Conservation (phyloP, 2,113 vertebrate species). For the Amia ocellicauda region DNA sequence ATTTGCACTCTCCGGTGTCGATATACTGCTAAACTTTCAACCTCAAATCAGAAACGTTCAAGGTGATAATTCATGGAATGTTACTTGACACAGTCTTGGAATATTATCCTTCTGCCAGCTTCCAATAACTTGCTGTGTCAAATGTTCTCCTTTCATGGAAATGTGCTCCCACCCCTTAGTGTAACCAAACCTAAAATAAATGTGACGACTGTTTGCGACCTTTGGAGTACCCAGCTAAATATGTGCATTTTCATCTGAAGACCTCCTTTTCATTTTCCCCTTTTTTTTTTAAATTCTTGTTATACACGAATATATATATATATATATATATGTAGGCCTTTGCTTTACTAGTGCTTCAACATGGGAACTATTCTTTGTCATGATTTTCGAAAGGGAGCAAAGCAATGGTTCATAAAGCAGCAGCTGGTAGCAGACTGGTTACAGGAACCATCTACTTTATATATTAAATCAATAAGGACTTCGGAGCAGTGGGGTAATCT, state of each 20-base stretch:
- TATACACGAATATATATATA: no score
- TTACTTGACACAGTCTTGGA: conserved; percentile 70
- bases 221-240: conserved; percentile 56
- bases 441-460: neutral
- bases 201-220: conserved; percentile 63
- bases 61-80: conserved; percentile 69
- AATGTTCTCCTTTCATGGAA: conserved; percentile 72
- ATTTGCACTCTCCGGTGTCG: neutral
- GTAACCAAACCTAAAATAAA: conserved; percentile 75
- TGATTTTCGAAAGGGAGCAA: no score
- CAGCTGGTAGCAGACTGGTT: neutral
- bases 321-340: no score
- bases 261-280: neutral
- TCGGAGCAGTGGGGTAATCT: conserved; percentile 4
- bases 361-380: no score
- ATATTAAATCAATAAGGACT: neutral
- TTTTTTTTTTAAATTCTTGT: neutral
- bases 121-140: conserved; percentile 54
- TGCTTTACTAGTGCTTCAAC: no score
- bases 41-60: conserved; percentile 52
- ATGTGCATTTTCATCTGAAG: neutral
- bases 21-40: conserved; percentile 34
- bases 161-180: conserved; percentile 58
- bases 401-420: no score
- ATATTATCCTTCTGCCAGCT: conserved; percentile 66